Evolutionary conservation across 2,888 invertebrate species (phyloP), one percentile per base, ranked within the genome.

Genomic region (Ochropleura plecta): DNA sequence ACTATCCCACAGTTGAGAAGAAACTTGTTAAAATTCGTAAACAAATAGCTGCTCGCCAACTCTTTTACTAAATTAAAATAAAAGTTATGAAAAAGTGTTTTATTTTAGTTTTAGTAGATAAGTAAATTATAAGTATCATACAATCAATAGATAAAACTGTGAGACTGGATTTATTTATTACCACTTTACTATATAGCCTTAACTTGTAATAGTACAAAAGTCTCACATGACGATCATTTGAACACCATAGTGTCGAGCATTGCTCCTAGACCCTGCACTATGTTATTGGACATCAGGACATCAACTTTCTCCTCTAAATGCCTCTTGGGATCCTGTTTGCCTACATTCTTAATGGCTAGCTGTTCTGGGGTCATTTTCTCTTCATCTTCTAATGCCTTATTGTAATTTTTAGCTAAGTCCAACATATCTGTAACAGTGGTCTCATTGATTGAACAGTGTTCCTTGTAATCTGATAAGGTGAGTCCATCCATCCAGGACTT

Each of bases 341-440:
- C 99, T 79, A 99, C 99, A 96, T 99, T 99, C 95, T 99, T 99
- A 91, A 99, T 99, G 40, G 99, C 99, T 95, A 99, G 96, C 94
- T 99, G 99, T 95, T 99, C 99, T 1, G 99, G 99, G 6, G 99
- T 99, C 99, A 99, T 99, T 94, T 99, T 99, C 92, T 99, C 99
- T 94, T 99, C 99, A 90, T 99, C 99, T 95, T 99, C 99, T 79
- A 99, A 96, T 10, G 99, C 99, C 97, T 99, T 99, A 93, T 99
- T 99, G 95, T 99, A 99, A 93, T 99, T 99, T 94, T 99, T 99
- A 72, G 99, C 99, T 90, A 99, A 96, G 79, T 99, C 99, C 68
- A 99, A 97, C 99, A 99, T 99, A 88, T 99, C 99, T 78, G 98
- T 98, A 3, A 99, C 99, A 65, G 99, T 99, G 71, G 98, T 98